Base-by-base conservation (phyloP, 2,797 vertebrate genomes). In the Parauchenoglanis punctatus region DNA sequence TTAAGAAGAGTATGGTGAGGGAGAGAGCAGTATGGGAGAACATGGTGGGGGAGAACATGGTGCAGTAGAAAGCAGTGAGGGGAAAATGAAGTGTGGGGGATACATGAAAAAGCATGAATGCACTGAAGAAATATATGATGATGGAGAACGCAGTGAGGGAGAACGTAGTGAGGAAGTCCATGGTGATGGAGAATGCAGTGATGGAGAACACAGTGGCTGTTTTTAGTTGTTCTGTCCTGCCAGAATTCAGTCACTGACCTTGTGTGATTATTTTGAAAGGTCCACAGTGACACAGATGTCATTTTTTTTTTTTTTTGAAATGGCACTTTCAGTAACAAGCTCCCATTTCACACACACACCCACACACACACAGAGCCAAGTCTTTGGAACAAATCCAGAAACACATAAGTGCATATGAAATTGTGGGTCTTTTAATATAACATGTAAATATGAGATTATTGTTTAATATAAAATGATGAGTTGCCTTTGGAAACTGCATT, bases 381-480 rank as follows among this genome's bases (percentile, higher is more conserved):
- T 23, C n/a, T 82, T 49, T 73, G 54, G 67, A 82, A 52, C n/a
- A 61, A 87, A 75, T 49, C 40, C 20, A 78, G 52, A 56, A 78
- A 18, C 28, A 25, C 13, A 54, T 54, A 87, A 52, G 58, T 63
- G n/a, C 7, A 67, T 54, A 35, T 81, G 13, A 72, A 81, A 58
- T 68, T 59, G 63, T 31, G 31, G 4, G 20, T 23, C 25, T 65
- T 84, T 87, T 87, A 87, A 84, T 87, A 54, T 77, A 67, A 46
- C 75, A 58, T 44, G 58, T 81, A 81, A 81, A 81, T 83, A 18
- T 17, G 52, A 76, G 77, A 54, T 59, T 31, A 40, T 18, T 56
- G 78, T 85, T 81, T 82, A 82, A 86, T 85, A 67, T 85, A 2
- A 56, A 58, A 54, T 54, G 52, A 80, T 61, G 63, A 83, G 63